These are phyloP conservation scores for Amphilophus citrinellus DNA, from an alignment of 2,113 vertebrate genomes.

Conservation along the genomic window DNA sequence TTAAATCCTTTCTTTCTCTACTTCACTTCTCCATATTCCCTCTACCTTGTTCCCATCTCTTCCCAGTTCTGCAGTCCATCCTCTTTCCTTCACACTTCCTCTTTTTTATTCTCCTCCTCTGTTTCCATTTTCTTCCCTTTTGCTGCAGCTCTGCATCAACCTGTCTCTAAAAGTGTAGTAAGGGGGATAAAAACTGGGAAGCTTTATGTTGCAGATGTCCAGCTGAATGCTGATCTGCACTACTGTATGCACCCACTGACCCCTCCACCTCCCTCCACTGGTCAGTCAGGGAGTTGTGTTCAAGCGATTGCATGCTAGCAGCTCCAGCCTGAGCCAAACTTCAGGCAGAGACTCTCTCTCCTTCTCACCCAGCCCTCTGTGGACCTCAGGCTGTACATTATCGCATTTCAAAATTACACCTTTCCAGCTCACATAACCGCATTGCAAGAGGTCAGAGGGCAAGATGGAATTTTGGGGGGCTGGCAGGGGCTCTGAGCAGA, in stretches of 20 bases:
- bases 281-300: conserved; percentile 24
- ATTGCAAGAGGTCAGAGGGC: conserved; percentile 46
- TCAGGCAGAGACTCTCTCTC: conserved; percentile 18
- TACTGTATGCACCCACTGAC: conserved; percentile 20
- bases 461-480: conserved; percentile 20
- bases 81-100: not conserved
- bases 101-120: not conserved
- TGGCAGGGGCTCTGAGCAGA: conserved; percentile 36
- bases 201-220: conserved; percentile 41
- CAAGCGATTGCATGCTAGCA: conserved; percentile 4
- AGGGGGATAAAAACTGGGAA: conserved; percentile 39
- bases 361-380: conserved; percentile 4
- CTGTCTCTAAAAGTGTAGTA: conserved; percentile 22
- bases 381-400: conserved; percentile 12
- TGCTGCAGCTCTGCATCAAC: conserved; percentile 37
- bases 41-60: not conserved
- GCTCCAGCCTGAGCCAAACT: conserved; percentile 11
- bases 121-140: not conserved
- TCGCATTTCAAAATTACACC: conserved; percentile 41
- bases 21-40: not conserved
- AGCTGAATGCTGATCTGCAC: conserved; percentile 42
- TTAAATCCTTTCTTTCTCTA: not conserved
- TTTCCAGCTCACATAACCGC: conserved; percentile 44
- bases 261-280: not conserved
- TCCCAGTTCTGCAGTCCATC: not conserved